Conservation (phyloP, 1,140 invertebrate species). For the Trichonephila inaurata region DNA sequence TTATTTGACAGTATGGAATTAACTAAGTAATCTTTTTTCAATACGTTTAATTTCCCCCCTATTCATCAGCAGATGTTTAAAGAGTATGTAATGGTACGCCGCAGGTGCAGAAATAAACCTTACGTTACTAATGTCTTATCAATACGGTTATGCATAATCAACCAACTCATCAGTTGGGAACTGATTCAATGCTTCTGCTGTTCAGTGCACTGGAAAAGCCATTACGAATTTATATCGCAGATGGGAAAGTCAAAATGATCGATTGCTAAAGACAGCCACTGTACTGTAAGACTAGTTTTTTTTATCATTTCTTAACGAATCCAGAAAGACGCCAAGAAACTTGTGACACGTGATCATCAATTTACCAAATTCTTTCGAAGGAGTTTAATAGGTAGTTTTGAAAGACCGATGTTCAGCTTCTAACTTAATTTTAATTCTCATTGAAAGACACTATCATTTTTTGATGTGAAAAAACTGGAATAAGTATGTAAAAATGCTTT, state of each 20-base stretch:
- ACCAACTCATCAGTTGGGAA: slow-evolving; percentile 4
- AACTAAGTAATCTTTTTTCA: too few species aligned
- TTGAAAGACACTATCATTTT: background rate
- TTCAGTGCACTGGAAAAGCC: slow-evolving; percentile 40
- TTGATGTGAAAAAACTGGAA: background rate
- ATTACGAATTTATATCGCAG: slow-evolving; percentile 44
- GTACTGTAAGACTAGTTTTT: slow-evolving; percentile 22
- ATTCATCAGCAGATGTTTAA: background rate
- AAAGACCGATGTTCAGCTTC: slow-evolving; percentile 30
- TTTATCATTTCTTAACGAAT: slow-evolving; percentile 28
- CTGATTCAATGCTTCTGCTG: slow-evolving; percentile 29
- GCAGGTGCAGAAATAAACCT: slow-evolving; percentile 21
- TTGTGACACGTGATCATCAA: slow-evolving; percentile 46
- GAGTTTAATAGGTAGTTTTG: slow-evolving; percentile 34
- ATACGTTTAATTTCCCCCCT: background rate
- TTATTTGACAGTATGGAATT: too few species aligned
- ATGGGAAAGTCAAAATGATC: slow-evolving; percentile 49
- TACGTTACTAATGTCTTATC: slow-evolving; percentile 32
- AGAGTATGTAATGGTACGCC: background rate
- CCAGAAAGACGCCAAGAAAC: slow-evolving; percentile 42
- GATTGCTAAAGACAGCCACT: slow-evolving; percentile 21
- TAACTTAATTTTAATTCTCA: background rate
- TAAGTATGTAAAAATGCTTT: background rate
- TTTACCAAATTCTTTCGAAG: slow-evolving; percentile 11
- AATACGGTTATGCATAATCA: slow-evolving; percentile 38